These are phyloP conservation scores for Macrostomum lignano DNA, from an alignment of 1,140 invertebrate species.

Conservation along the genomic window DNA sequence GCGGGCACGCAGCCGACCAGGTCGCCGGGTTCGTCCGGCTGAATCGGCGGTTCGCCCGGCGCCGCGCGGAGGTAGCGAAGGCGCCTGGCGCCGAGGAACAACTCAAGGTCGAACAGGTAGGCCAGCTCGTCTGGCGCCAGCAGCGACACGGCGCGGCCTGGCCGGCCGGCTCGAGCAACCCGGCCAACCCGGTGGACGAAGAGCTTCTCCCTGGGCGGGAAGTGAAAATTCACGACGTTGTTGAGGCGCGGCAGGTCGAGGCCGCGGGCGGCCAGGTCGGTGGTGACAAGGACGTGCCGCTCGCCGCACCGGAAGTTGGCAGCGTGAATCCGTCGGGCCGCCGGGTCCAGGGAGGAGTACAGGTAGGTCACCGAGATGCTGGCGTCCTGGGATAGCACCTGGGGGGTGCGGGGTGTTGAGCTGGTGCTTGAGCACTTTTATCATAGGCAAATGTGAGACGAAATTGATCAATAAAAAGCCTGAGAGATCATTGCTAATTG, in stretches of 20 bases:
- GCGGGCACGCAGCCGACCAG: conserved; percentile 49
- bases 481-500: too few species aligned
- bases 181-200: conserved; percentile 91
- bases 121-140: conserved; percentile 60
- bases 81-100: conserved; percentile 57
- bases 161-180: conserved; percentile 70
- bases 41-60: not conserved
- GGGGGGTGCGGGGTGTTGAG: too few species aligned
- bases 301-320: conserved; percentile 49
- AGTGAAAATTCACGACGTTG: conserved; percentile 85
- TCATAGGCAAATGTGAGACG: too few species aligned
- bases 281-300: conserved; percentile 47
- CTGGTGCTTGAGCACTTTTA: too few species aligned
- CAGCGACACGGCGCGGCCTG: conserved; percentile 60
- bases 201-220: conserved; percentile 76
- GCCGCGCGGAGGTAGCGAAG: conserved; percentile 24
- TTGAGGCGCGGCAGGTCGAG: conserved; percentile 84
- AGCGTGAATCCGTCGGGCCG: conserved; percentile 73
- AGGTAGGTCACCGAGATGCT: too few species aligned
- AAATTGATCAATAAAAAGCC: too few species aligned
- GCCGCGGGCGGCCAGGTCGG: conserved; percentile 81
- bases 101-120: conserved; percentile 63
- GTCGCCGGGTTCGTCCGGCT: conserved; percentile 21
- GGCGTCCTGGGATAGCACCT: too few species aligned
- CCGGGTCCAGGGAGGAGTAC: conserved; percentile 74